Base-by-base conservation (phyloP, 2,797 vertebrate genomes). In the Capromys pilorides region DNA sequence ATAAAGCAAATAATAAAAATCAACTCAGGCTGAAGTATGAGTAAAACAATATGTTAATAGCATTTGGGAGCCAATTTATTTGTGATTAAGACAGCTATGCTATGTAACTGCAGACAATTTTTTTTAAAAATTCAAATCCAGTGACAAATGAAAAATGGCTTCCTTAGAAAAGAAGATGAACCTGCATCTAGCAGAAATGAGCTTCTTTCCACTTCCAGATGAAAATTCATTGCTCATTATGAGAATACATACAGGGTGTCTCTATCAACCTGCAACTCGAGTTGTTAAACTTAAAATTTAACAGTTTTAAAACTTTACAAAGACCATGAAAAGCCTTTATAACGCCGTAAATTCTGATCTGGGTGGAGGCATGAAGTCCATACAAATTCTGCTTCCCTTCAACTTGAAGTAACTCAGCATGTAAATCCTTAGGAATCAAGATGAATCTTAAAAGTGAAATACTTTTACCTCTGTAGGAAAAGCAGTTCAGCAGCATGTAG, bases 251-350 rank as follows among this genome's bases (percentile, higher is more conserved):
- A 49, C 36, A 94, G 62, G 59, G 73, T 86, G 84, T 93, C 84
- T 95, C 95, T 94, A 90, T 95, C 94, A 96, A n/a, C 79, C 84
- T 88, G 86, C 79, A 95, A 80, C 73, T 84, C 10, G 45, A 95
- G 86, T 96, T 94, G 73, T 80, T 93, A 80, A 94, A 94, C 66
- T 96, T 95, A 96, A 97, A 96, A 95, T 94, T 95, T 95, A 95
- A 95, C 91, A 96, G 86, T 93, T 94, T 97, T 95, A 95, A 96
- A 96, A 97, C 90, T 96, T 97, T 91, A 97, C 87, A 95, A 96
- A 96, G 85, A 93, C 87, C 69, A 61, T 86, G 79, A 95, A 95
- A 97, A 94, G 81, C 73, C 75, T 97, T 96, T 93, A 95, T 88
- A 88, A 96, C 6, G 59, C 84, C 95, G 49, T 96, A 97, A 97